Base-by-base conservation (phyloP, 2,888 invertebrate species). In the Dusona sp. region DNA sequence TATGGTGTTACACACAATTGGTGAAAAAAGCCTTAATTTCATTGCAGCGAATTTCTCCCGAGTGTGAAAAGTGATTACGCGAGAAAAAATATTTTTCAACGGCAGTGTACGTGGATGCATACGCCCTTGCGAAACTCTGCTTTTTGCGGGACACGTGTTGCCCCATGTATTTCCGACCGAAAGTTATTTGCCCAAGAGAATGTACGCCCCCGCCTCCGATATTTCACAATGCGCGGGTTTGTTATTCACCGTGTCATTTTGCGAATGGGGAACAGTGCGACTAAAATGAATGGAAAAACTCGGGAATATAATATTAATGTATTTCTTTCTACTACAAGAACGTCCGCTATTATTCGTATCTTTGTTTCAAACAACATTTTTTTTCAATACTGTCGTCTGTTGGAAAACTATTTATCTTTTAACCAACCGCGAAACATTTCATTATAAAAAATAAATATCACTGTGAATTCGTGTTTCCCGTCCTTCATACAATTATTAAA, bases 111-210 rank as follows among this genome's bases (percentile, higher is more conserved):
- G 33, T 33, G 51, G 36, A 72, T 57, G 79, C 74, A 45, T 70
- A 54, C 25, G 48, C 79, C 51, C 82, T 73, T 57, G 74, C 86
- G 88, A 89, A 92, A 92, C 89, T 91, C 90, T 87, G 91, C 91
- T 92, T 92, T 92, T 92, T 91, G 89, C 91, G 84, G 88, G 92
- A 92, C 92, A 92, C 92, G 91, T 92, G 92, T 92, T 92, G 92
- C 92, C 87, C 90, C 90, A 90, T 90, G 89, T 91, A 91, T 91
- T 91, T 90, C 87, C 83, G 87, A 90, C 90, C 85, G 87, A 90
- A 92, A 92, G 92, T 92, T 92, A 92, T 92, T 91, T 91, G 89
- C 92, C 90, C 91, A 73, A 74, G 92, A 90, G 92, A 89, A 81
- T 80, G 72, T 57, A 70, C 57, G 51, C 78, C 81, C 38, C n/a